A percentile compares a stretch with the other conserved stretches of the same genome.
Conservation (phyloP, 2,888 invertebrate species). For the Apamea epomidion region DNA sequence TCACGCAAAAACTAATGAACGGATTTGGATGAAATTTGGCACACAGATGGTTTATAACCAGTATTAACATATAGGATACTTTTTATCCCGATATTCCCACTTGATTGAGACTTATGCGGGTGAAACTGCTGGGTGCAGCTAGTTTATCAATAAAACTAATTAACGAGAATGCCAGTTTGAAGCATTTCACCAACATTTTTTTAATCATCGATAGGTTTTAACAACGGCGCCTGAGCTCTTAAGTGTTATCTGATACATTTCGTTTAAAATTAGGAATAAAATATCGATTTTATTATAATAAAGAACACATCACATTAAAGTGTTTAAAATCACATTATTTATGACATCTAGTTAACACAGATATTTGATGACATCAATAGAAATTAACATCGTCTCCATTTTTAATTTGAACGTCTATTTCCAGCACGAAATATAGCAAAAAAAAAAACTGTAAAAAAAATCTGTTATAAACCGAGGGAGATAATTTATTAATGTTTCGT, state of each 20-base stretch:
- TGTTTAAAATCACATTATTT: conserved; percentile 22
- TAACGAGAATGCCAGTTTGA: background rate
- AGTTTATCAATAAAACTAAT: too few species aligned
- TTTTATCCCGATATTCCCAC: too few species aligned
- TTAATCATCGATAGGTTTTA: too few species aligned
- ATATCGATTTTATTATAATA: conserved; percentile 40
- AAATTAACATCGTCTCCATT: background rate
- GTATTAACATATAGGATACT: too few species aligned
- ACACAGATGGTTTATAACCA: too few species aligned
- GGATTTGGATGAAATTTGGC: too few species aligned
- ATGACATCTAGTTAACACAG: background rate
- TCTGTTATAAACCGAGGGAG: background rate
- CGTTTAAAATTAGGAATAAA: conserved; percentile 17
- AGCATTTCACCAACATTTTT: background rate
- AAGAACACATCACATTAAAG: conserved; percentile 24
- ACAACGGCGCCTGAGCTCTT: too few species aligned
- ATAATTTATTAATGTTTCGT: conserved; percentile 22
- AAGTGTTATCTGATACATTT: background rate
- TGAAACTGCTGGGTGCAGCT: too few species aligned
- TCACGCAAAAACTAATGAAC: too few species aligned
- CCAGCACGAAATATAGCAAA: background rate
- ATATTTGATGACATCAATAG: background rate
- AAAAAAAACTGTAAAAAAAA: background rate
- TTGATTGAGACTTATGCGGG: too few species aligned
- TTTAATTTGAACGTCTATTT: background rate